Evolutionary conservation across 2,888 invertebrate genomes (phyloP).

Genomic region (Temnothorax rugatulus): DNA sequence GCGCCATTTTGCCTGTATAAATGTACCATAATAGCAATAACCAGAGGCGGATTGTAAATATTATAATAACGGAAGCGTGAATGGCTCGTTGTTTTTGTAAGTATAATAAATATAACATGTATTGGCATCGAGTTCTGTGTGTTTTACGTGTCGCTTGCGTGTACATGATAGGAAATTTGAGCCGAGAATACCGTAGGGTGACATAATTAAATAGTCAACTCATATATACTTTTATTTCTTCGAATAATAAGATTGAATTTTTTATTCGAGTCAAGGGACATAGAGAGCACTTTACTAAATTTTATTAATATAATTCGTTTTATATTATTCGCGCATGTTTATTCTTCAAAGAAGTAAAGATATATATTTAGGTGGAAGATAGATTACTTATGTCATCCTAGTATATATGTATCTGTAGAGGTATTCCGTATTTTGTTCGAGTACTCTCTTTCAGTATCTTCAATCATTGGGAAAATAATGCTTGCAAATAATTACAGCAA

Average conservation of each 20-base stretch:
- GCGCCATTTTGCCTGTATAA: constrained; percentile 73
- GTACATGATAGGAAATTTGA: constrained; percentile 47
- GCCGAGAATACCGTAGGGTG: constrained; percentile 2
- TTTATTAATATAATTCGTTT: not conserved
- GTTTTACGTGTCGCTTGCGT: constrained; percentile 65
- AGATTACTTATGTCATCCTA: constrained; percentile 36
- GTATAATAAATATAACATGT: constrained; percentile 51
- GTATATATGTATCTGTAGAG: constrained; percentile 27
- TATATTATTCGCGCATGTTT: not conserved
- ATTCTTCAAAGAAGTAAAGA: constrained; percentile 24
- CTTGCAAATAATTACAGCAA: constrained; percentile 21
- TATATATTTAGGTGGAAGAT: constrained; percentile 16
- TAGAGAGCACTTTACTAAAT: not conserved
- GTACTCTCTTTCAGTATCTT: not conserved
- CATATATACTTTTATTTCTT: constrained; percentile 39
- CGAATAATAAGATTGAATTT: not conserved
- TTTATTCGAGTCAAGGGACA: not conserved
- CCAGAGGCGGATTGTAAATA: constrained; percentile 76
- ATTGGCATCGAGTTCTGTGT: constrained; percentile 42
- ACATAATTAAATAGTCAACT: not conserved
- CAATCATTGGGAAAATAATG: constrained; percentile 17
- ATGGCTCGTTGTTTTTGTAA: constrained; percentile 71
- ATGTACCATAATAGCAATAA: constrained; percentile 82
- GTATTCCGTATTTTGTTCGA: constrained; percentile 37
- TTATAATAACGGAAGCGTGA: constrained; percentile 32